Conservation (phyloP, 1,140 invertebrate species). For the Solenopsis invicta region DNA sequence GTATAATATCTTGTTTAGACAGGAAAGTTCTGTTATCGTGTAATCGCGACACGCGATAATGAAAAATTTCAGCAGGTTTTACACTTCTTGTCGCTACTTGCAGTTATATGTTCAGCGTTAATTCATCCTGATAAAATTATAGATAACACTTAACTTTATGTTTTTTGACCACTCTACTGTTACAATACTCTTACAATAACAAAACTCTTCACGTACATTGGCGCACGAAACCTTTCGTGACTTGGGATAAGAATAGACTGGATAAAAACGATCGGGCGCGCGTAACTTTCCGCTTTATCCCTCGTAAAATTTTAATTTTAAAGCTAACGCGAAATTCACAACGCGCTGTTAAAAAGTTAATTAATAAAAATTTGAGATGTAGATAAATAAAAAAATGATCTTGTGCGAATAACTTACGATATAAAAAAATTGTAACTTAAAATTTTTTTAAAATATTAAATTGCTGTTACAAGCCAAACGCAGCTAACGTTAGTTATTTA, state of each 20-base stretch:
- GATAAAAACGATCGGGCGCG: not conserved
- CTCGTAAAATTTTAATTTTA: constrained; percentile 37
- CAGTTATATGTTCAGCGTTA: not conserved
- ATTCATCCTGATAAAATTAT: constrained; percentile 47
- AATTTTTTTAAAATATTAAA: not conserved
- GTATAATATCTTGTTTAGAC: constrained; percentile 24
- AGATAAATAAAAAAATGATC: not conserved
- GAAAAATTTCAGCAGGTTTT: not conserved
- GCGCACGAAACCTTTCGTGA: constrained; percentile 46
- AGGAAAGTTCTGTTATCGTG: constrained; percentile 20
- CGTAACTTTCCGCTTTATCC: constrained; percentile 31
- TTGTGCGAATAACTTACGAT: not conserved
- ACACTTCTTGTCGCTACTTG: not conserved
- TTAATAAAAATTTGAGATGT: not conserved
- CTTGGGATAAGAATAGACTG: constrained; percentile 31
- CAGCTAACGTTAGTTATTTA: too few species aligned
- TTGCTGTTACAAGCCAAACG: too few species aligned
- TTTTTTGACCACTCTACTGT: constrained; percentile 19
- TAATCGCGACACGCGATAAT: not conserved
- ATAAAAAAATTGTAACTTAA: not conserved
- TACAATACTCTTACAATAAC: constrained; percentile 28
- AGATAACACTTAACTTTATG: constrained; percentile 14
- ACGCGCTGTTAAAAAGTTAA: not conserved
- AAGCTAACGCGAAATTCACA: not conserved
- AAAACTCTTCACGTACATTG: constrained; percentile 7